Evolutionary conservation across 2,113 vertebrate species (phyloP).

Genomic region (Corythaixoides concolor): DNA sequence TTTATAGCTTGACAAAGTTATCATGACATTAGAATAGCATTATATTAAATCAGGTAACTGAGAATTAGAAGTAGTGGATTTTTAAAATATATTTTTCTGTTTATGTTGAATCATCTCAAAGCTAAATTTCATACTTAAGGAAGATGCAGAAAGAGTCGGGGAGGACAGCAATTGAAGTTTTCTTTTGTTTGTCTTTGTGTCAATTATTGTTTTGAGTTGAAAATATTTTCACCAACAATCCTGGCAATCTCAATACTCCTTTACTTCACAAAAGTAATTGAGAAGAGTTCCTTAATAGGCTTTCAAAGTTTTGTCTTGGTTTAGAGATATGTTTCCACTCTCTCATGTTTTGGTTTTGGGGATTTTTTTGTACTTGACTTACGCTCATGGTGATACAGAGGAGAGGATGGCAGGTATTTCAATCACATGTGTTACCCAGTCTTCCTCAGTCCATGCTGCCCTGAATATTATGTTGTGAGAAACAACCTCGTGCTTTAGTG

Average conservation of each 20-base stretch:
- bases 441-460: not conserved
- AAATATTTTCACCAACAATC: not conserved
- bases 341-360: rapidly evolving
- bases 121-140: not conserved
- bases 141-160: not conserved
- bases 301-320: not conserved
- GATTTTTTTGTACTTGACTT: not conserved
- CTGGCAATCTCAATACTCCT: not conserved
- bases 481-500: not conserved
- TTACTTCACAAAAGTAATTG: not conserved
- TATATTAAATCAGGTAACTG: not conserved
- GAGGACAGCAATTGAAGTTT: not conserved
- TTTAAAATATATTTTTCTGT: not conserved
- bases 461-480: not conserved
- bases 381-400: rapidly evolving
- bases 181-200: not conserved
- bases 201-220: not conserved
- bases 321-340: not conserved
- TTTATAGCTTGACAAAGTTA: not conserved
- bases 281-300: not conserved
- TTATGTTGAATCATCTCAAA: not conserved
- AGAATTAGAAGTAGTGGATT: not conserved
- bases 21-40: not conserved
- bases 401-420: not conserved
- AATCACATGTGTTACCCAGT: not conserved